Evolutionary conservation across 2,113 vertebrate genomes (phyloP).

Genomic region (Seriola aureovittata): DNA sequence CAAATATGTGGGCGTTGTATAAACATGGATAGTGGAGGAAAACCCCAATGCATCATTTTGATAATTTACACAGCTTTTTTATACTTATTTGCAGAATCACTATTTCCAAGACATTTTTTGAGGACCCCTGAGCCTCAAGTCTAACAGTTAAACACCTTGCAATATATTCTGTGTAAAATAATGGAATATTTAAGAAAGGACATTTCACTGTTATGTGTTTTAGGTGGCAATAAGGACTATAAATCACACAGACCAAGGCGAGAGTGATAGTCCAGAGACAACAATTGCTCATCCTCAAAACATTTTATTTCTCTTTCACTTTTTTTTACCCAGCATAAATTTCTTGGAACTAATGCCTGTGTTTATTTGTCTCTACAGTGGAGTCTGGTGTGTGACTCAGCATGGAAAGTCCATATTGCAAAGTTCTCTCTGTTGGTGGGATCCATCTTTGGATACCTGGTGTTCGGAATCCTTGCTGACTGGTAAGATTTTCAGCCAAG

Average conservation of each 20-base stretch:
- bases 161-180: background rate
- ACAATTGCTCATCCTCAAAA: slow-evolving; percentile 12
- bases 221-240: background rate
- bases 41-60: background rate
- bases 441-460: slow-evolving; percentile 97
- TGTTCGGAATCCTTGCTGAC: slow-evolving; percentile 96
- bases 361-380: slow-evolving; percentile 87
- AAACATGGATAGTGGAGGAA: background rate
- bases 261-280: background rate
- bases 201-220: slow-evolving; percentile 15
- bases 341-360: slow-evolving; percentile 36
- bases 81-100: background rate
- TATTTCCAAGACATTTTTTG: background rate
- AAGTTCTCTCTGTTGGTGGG: slow-evolving; percentile 98
- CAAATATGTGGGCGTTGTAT: background rate
- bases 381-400: slow-evolving; percentile 94
- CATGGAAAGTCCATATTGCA: slow-evolving; percentile 96
- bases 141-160: background rate
- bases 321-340: background rate
- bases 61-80: background rate
- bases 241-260: background rate
- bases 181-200: background rate
- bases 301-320: slow-evolving; percentile 11
- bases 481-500: slow-evolving; percentile 87
- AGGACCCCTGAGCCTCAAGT: background rate